Percentiles rank a stretch among this genome's conserved stretches.
Evolutionary conservation across 64 coral and sea anemone genomes (phyloP).

Genomic region (Orbicella faveolata): DNA sequence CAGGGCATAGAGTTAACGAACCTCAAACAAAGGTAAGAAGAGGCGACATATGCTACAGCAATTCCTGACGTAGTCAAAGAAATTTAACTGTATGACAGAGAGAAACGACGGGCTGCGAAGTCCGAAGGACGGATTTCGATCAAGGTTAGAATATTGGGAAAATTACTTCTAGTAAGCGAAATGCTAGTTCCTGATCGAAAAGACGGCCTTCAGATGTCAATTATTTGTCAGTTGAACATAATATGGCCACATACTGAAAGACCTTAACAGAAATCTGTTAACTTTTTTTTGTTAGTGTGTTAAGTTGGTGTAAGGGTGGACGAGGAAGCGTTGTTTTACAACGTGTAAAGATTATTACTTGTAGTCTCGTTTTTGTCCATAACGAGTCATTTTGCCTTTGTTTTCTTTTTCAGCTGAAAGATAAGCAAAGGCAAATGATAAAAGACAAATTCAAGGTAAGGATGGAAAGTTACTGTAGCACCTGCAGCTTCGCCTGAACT

Average conservation of each 20-base stretch:
- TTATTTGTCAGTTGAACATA: too few relatives aligned
- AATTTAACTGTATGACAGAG: too few relatives aligned
- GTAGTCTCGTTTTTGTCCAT: background rate
- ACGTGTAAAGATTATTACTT: background rate
- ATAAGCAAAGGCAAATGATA: constrained; percentile 92
- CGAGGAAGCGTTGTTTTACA: background rate
- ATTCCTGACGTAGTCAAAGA: too few relatives aligned
- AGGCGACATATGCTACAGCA: background rate
- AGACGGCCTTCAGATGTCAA: too few relatives aligned
- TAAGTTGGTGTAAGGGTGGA: too few relatives aligned
- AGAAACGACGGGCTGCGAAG: too few relatives aligned
- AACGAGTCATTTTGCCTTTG: background rate
- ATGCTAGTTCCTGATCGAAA: too few relatives aligned
- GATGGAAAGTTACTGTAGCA: background rate
- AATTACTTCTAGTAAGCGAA: too few relatives aligned
- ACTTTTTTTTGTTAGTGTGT: too few relatives aligned
- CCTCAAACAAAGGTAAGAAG: constrained; percentile 69
- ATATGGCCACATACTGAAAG: background rate
- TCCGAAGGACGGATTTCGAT: too few relatives aligned
- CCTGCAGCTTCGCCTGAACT: background rate
- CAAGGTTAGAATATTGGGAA: too few relatives aligned
- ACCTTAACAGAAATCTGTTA: too few relatives aligned
- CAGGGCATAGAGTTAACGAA: constrained; percentile 28
- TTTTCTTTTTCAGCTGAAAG: constrained; percentile 72
- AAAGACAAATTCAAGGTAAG: constrained; percentile 98